Evolutionary conservation across 2,888 invertebrate genomes (phyloP).

Genomic region (Ormia ochracea): DNA sequence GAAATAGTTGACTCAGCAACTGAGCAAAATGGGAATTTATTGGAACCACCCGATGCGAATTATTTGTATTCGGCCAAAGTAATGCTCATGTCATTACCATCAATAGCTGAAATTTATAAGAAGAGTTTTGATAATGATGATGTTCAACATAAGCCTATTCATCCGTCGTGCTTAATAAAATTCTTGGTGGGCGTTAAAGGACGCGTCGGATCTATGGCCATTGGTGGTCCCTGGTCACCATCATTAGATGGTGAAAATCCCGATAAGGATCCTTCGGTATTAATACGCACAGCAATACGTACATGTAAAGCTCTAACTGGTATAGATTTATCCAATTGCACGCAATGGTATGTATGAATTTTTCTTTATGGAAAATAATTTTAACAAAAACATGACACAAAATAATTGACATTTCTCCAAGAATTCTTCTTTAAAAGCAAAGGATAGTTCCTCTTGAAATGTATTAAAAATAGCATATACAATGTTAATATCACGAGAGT

Average conservation of each 20-base stretch:
- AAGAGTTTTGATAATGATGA: slow-evolving; percentile 82
- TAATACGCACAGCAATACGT: slow-evolving; percentile 95
- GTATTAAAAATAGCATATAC: too few relatives aligned
- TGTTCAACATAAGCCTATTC: slow-evolving; percentile 84
- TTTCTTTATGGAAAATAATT: background rate
- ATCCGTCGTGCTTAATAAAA: slow-evolving; percentile 91
- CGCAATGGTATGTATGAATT: slow-evolving; percentile 90
- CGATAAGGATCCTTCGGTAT: slow-evolving; percentile 90
- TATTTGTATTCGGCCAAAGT: slow-evolving; percentile 96
- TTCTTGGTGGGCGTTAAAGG: slow-evolving; percentile 95
- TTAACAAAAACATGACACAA: background rate
- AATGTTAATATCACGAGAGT: too few relatives aligned
- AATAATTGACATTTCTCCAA: background rate
- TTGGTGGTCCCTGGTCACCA: slow-evolving; percentile 98
- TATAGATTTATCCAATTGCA: slow-evolving; percentile 92
- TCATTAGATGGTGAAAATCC: slow-evolving; percentile 95
- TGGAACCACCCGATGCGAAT: slow-evolving; percentile 94
- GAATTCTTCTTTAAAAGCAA: slow-evolving; percentile 31
- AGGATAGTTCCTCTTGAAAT: slow-evolving; percentile 17
- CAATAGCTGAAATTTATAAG: slow-evolving; percentile 89
- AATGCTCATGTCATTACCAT: slow-evolving; percentile 92
- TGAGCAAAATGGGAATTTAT: slow-evolving; percentile 70
- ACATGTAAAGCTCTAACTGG: slow-evolving; percentile 94
- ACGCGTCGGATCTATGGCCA: slow-evolving; percentile 96
- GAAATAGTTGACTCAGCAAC: slow-evolving; percentile 84